Evolutionary conservation across 2,797 vertebrate species (phyloP).

Genomic region (Etheostoma perlongum): DNA sequence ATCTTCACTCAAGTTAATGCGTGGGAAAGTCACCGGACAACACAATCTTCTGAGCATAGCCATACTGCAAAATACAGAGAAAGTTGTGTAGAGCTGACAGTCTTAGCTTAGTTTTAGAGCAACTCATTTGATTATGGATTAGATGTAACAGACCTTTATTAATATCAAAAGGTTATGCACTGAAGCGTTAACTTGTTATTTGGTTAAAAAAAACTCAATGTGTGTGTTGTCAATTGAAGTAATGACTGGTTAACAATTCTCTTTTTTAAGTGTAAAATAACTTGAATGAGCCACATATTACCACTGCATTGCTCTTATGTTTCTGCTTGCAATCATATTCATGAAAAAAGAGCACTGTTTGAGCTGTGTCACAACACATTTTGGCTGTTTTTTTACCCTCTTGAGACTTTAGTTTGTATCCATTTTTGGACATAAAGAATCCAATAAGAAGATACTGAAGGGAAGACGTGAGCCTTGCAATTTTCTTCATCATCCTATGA

Average conservation of each 20-base stretch:
- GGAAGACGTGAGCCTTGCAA: constrained; percentile 24
- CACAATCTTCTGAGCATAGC: no score
- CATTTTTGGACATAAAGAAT: constrained; percentile 6
- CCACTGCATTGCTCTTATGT: not conserved
- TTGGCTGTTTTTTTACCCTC: constrained; percentile 9
- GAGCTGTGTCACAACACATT: not conserved
- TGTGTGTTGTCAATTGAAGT: not conserved
- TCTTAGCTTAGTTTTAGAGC: no score
- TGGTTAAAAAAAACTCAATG: not conserved
- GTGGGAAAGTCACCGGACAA: no score
- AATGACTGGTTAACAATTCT: not conserved
- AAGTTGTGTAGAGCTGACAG: no score
- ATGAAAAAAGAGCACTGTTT: not conserved
- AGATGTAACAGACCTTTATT: no score
- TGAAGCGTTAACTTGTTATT: not conserved
- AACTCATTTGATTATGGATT: no score
- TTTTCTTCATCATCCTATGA: constrained; percentile 14
- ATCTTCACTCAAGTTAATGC: no score
- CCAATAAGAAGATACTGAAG: not conserved
- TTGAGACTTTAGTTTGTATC: not conserved
- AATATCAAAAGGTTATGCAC: no score
- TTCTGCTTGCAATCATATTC: not conserved
- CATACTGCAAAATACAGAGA: no score
- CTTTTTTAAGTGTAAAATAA: not conserved
- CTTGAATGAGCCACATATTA: not conserved